These are phyloP conservation scores for Chaenogobius annularis DNA, from an alignment of 2,113 vertebrate genomes.

Conservation along the genomic window DNA sequence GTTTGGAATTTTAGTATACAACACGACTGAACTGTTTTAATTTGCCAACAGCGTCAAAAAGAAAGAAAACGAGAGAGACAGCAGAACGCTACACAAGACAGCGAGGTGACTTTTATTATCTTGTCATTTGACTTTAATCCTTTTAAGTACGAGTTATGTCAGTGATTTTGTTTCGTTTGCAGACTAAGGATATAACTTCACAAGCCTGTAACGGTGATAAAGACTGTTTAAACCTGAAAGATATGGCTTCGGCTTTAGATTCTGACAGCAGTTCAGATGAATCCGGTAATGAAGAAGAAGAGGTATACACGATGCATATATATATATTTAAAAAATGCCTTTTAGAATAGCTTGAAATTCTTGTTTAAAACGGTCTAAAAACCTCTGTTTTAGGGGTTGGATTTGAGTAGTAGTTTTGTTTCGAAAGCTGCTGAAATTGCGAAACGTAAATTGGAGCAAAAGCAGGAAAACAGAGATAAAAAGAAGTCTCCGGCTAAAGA, in stretches of 20 bases:
- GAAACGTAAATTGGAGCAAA: slow-evolving; percentile 52
- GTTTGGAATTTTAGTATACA: too few species aligned
- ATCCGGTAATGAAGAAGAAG: slow-evolving; percentile 41
- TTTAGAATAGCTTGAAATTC: not conserved
- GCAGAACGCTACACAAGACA: slow-evolving; percentile 15
- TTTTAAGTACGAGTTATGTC: not conserved
- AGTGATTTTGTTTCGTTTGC: not conserved
- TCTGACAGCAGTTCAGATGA: slow-evolving; percentile 24
- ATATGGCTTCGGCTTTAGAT: slow-evolving; percentile 19
- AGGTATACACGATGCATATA: not conserved
- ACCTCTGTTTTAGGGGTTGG: slow-evolving; percentile 47
- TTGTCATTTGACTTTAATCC: not conserved
- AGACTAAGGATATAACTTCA: slow-evolving; percentile 27
- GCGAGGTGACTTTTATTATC: slow-evolving; percentile 25
- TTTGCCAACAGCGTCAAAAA: slow-evolving; percentile 60
- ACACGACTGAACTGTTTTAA: not conserved
- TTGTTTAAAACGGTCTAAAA: not conserved
- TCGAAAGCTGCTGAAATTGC: slow-evolving; percentile 66
- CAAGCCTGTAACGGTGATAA: slow-evolving; percentile 5
- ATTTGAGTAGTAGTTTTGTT: slow-evolving; percentile 68
- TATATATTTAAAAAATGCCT: not conserved
- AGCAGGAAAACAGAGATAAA: slow-evolving; percentile 40
- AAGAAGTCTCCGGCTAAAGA: slow-evolving; percentile 46
- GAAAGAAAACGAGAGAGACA: slow-evolving; percentile 61
- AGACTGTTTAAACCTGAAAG: slow-evolving; percentile 8